Evolutionary conservation across 2,113 vertebrate genomes (phyloP).

Genomic region (Gymnogyps californianus): DNA sequence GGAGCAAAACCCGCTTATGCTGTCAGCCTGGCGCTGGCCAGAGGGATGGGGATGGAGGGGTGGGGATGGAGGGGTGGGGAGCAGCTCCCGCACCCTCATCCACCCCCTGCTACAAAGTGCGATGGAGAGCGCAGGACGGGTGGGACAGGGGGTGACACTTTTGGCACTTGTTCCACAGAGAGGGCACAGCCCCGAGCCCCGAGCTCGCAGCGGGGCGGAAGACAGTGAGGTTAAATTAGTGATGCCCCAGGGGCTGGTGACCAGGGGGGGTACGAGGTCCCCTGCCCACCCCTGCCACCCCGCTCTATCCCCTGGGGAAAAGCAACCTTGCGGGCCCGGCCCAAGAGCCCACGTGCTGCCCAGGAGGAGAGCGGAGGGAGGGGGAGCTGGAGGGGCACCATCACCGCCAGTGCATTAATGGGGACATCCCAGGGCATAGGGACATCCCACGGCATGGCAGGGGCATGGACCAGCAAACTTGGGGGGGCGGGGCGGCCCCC

Average conservation of each 20-base stretch:
- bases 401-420: background rate
- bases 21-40: background rate
- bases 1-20: background rate
- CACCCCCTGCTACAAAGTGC: background rate
- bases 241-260: background rate
- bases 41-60: background rate
- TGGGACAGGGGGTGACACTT: background rate
- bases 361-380: background rate
- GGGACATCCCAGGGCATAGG: background rate
- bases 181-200: background rate
- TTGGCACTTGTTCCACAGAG: slow-evolving; percentile 52
- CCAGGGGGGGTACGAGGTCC: fast-evolving
- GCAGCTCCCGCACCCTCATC: background rate
- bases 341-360: background rate
- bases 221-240: background rate
- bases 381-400: background rate
- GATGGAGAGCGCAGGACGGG: background rate
- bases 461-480: fast-evolving
- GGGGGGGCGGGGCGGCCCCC: background rate
- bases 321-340: fast-evolving
- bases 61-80: background rate
- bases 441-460: background rate
- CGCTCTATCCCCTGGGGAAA: background rate
- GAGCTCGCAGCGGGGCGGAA: background rate
- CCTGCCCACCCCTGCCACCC: background rate